Evolutionary conservation across 2,888 invertebrate species (phyloP).

Genomic region (Acleris emargana): DNA sequence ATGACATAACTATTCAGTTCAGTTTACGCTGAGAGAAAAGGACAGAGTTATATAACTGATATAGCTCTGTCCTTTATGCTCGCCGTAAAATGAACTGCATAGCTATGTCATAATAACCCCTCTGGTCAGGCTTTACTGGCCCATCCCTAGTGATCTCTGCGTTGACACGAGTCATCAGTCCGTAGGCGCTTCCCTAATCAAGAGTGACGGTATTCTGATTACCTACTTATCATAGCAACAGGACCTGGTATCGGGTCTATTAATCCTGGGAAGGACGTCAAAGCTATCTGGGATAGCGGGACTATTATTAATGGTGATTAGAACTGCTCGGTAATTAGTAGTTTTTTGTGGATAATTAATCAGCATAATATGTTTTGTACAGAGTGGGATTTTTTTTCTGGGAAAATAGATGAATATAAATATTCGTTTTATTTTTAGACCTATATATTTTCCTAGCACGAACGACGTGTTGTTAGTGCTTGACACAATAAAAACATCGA

Average conservation of each 20-base stretch:
- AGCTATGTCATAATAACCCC: too few species aligned
- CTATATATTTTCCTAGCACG: too few species aligned
- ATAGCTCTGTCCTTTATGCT: too few species aligned
- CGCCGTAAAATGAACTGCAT: too few species aligned
- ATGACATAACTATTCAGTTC: too few species aligned
- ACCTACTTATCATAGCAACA: conserved; percentile 72
- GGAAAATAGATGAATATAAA: not conserved
- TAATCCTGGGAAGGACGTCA: conserved; percentile 65
- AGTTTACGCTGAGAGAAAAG: too few species aligned
- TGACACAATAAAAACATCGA: too few species aligned
- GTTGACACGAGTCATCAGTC: conserved; percentile 11
- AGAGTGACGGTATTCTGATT: conserved; percentile 79
- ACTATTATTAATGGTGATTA: conserved; percentile 17
- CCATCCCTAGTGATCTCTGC: not conserved
- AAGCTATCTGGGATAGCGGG: conserved; percentile 59
- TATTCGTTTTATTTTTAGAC: too few species aligned
- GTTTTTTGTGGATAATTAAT: conserved; percentile 15
- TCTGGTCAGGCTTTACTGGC: too few species aligned
- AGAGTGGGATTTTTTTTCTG: too few species aligned
- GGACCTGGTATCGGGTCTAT: conserved; percentile 63
- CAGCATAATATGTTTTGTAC: not conserved
- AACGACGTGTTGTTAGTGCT: too few species aligned
- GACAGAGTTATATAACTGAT: too few species aligned
- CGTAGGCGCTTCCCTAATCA: conserved; percentile 68
- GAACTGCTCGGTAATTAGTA: conserved; percentile 15